These are phyloP conservation scores for Montipora foliosa DNA, from an alignment of 64 coral and sea anemone species.

Conservation along the genomic window DNA sequence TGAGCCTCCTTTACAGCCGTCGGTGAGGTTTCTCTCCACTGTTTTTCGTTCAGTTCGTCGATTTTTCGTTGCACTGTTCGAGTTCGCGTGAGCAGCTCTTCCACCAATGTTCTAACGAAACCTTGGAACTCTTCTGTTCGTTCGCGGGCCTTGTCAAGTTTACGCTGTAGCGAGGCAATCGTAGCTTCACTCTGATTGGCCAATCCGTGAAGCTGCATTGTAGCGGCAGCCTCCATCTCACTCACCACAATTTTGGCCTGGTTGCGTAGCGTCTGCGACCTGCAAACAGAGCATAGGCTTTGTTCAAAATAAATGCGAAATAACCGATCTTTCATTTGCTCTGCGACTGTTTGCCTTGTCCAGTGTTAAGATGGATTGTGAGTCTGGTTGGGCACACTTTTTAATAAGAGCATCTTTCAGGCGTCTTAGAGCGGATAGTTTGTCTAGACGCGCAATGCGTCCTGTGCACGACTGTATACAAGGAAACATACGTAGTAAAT, in stretches of 20 bases:
- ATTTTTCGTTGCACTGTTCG: slow-evolving; percentile 14
- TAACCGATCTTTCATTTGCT: too few relatives aligned
- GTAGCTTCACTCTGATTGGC: slow-evolving; percentile 94
- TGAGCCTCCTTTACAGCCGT: slow-evolving; percentile 65
- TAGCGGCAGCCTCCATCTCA: slow-evolving; percentile 97
- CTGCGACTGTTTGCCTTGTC: too few relatives aligned
- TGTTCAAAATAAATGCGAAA: too few relatives aligned
- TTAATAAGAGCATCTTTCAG: too few relatives aligned
- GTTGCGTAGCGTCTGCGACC: slow-evolving; percentile 81
- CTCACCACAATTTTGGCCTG: slow-evolving; percentile 92
- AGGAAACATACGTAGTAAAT: too few relatives aligned
- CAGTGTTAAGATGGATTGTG: too few relatives aligned
- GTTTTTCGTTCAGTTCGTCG: slow-evolving; percentile 11
- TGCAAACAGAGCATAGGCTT: slow-evolving; percentile 16
- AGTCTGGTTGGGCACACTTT: too few relatives aligned
- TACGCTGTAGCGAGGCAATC: slow-evolving; percentile 72
- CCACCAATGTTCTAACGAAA: slow-evolving; percentile 70
- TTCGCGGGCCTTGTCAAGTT: slow-evolving; percentile 71
- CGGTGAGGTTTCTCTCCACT: slow-evolving; percentile 28
- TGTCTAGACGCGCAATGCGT: too few relatives aligned
- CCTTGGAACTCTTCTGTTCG: slow-evolving; percentile 89
- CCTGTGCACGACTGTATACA: too few relatives aligned
- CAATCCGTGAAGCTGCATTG: slow-evolving; percentile 86
- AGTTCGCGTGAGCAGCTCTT: slow-evolving; percentile 31
- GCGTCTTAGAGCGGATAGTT: too few relatives aligned